These are phyloP conservation scores for Margaritifera margaritifera DNA, from an alignment of 2,888 invertebrate species.

Conservation along the genomic window DNA sequence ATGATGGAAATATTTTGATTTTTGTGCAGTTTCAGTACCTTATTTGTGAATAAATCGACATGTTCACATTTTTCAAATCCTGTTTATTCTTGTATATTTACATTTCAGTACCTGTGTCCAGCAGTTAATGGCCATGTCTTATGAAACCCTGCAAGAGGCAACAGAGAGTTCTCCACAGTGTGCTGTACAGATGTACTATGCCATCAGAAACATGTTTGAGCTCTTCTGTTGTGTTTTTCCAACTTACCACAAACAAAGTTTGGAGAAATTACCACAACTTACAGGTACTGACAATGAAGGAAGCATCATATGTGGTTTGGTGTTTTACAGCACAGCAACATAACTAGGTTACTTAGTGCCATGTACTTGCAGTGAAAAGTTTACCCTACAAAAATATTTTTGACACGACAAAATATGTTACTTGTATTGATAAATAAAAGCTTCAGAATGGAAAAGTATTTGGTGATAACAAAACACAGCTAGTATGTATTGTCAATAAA, in stretches of 20 bases:
- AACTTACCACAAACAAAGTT: conserved; percentile 84
- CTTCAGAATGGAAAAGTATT: too few species aligned
- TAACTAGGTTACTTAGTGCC: too few species aligned
- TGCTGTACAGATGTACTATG: conserved; percentile 80
- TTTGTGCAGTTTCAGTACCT: not conserved
- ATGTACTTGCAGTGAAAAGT: too few species aligned
- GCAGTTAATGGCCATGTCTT: conserved; percentile 79
- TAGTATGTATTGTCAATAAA: too few species aligned
- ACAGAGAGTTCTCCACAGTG: conserved; percentile 77
- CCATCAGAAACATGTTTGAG: conserved; percentile 83
- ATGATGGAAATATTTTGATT: too few species aligned
- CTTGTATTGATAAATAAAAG: too few species aligned
- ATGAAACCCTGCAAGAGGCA: conserved; percentile 80
- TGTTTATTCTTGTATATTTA: conserved; percentile 4
- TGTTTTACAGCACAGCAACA: too few species aligned
- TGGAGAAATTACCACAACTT: conserved; percentile 90
- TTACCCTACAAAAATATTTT: too few species aligned
- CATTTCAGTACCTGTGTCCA: conserved; percentile 58
- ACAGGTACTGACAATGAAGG: conserved; percentile 76
- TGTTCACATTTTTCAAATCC: not conserved
- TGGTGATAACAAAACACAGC: too few species aligned
- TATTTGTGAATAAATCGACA: not conserved
- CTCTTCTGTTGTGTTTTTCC: conserved; percentile 86
- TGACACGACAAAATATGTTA: too few species aligned
- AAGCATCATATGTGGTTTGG: too few species aligned